These are phyloP conservation scores for Nannospalax galili DNA, from an alignment of 2,113 vertebrate species.

Conservation along the genomic window DNA sequence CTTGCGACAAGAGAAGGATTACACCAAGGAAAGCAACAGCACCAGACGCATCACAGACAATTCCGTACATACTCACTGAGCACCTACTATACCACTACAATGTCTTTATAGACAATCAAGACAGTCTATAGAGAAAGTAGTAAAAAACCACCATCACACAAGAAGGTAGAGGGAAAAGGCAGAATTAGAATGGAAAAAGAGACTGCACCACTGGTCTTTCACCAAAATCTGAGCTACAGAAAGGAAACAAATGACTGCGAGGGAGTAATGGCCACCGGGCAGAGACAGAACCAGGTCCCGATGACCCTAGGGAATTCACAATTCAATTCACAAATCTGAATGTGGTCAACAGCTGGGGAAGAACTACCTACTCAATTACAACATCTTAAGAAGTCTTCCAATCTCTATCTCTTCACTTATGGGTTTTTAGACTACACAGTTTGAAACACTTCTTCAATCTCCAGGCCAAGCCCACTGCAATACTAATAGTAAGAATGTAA, in stretches of 20 bases:
- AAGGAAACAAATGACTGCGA: conserved; percentile 44
- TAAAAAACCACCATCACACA: background rate
- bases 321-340: conserved; percentile 28
- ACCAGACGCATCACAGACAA: background rate
- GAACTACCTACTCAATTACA: background rate
- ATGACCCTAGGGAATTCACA: conserved; percentile 25
- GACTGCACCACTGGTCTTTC: background rate
- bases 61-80: background rate
- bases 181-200: background rate
- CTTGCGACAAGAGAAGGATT: background rate
- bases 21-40: background rate
- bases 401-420: background rate
- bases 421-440: background rate
- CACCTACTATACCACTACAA: background rate
- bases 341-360: background rate
- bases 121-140: background rate
- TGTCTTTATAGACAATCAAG: background rate
- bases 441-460: background rate
- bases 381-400: conserved; percentile 9
- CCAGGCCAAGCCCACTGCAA: background rate
- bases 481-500: conserved; percentile 32
- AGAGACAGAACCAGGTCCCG: background rate
- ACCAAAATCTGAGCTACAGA: background rate
- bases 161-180: background rate
- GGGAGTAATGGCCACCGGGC: background rate